Evolutionary conservation across 2,113 vertebrate species (phyloP), one percentile per base, ranked within the genome.

Genomic region (Dolichotis patagonum): DNA sequence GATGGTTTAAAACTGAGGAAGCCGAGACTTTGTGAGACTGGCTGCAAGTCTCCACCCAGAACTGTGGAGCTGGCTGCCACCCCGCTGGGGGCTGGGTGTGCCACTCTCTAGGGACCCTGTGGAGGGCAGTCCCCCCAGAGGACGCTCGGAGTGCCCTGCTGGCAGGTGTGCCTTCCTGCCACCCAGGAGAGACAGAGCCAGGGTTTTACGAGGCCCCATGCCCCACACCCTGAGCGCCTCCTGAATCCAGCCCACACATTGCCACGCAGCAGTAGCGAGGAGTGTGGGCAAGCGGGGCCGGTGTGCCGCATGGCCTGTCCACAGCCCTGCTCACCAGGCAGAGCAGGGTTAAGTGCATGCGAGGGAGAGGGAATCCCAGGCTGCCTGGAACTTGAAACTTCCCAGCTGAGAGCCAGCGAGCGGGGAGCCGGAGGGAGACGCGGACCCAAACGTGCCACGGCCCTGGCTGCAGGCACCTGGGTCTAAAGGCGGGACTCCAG

Each of bases 331-430:
- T 13, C 3, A 0, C 89, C 96, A 88, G 97, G 98, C 98, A 98
- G 62, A 98, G 96, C 92, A 98, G 99, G 95, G 99, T 99, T 98
- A 99, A 98, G 96, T 82, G 60, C 92, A 83, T 65, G 65, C 58
- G 93, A 97, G 96, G 97, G 98, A 97, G 98, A 98, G 98, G 98
- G 98, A 89, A 97, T 98, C 98, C 98, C 98, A 97, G 98, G 97
- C 98, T 88, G 98, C 97, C 97, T 97, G 98, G 98, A 98, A 98
- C 98, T 98, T 97, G 98, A 98, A 96, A 97, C 98, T 98, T 98
- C 96, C 98, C 98, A 98, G 98, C 98, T 98, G 98, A 98, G 98
- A 95, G 82, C 81, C 86, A 90, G 94, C 91, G 26, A 63, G 58
- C 58, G 16, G 24, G 32, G 56, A 94, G 63, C n/a, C 26, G 24